phyloP scores from a whole-genome alignment of 2,113 vertebrate genomes.

The Lanius ludovicianus region DNA sequence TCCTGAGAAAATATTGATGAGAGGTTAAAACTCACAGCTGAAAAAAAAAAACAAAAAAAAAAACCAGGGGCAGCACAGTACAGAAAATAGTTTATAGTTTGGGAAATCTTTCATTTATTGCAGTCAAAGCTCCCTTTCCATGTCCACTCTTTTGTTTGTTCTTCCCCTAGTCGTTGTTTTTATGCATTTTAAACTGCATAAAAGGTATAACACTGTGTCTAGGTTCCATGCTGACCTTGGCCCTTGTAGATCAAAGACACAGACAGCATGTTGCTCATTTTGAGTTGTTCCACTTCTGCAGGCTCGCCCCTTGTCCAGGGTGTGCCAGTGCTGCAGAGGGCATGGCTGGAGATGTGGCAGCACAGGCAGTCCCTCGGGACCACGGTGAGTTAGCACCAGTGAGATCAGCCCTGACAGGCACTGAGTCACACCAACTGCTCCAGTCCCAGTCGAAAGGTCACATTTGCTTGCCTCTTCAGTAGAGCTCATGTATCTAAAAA shows the following conservation, averaged over 20 bases:
- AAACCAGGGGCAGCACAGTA: not conserved
- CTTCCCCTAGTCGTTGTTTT: not conserved
- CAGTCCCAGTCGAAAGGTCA: fast-evolving
- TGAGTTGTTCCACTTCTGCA: not conserved
- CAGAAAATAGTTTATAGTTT: not conserved
- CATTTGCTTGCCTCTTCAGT: not conserved
- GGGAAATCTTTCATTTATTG: not conserved
- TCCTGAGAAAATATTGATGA: not conserved
- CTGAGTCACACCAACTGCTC: not conserved
- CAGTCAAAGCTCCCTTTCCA: not conserved
- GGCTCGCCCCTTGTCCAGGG: not conserved
- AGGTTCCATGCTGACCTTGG: not conserved
- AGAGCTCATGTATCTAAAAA: not conserved
- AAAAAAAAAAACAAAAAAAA: not conserved
- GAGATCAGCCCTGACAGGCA: not conserved
- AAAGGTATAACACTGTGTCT: not conserved
- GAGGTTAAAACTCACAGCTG: not conserved
- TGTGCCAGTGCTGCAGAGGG: not conserved
- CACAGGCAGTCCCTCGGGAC: fast-evolving
- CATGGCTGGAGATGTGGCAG: not conserved
- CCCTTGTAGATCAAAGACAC: not conserved
- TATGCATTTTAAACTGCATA: not conserved
- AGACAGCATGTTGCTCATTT: fast-evolving
- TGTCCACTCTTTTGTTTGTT: not conserved
- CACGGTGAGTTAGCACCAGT: fast-evolving